Percentiles rank a stretch among this genome's conserved stretches.
These are phyloP conservation scores for Hydrozoanthus tunicans DNA, from an alignment of 64 coral and sea anemone species.

Conservation along the genomic window DNA sequence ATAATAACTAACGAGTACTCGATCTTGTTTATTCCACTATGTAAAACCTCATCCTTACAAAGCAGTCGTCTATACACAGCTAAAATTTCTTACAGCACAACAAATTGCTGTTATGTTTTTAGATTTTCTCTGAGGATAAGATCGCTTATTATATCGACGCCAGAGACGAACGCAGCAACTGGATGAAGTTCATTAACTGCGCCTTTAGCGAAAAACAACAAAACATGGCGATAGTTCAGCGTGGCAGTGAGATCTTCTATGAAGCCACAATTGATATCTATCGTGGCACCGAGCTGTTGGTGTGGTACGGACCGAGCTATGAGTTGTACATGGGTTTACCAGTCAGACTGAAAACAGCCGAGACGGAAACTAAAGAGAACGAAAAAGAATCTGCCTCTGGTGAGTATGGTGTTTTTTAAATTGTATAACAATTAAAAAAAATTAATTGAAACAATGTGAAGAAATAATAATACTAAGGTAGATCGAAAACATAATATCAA, in stretches of 20 bases:
- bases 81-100: no score
- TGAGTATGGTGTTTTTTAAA: neutral
- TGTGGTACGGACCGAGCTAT: slow-evolving; percentile 81
- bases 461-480: neutral
- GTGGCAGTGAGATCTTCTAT: slow-evolving; percentile 76
- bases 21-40: no score
- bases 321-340: slow-evolving; percentile 78
- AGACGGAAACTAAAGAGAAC: slow-evolving; percentile 27
- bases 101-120: neutral
- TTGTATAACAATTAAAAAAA: neutral
- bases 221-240: slow-evolving; percentile 81
- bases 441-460: neutral
- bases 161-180: slow-evolving; percentile 68
- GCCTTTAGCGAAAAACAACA: slow-evolving; percentile 63
- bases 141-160: slow-evolving; percentile 79
- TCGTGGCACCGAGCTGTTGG: slow-evolving; percentile 67
- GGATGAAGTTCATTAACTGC: slow-evolving; percentile 94
- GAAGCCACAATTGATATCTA: slow-evolving; percentile 66
- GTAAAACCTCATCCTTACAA: no score
- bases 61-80: no score
- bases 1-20: no score
- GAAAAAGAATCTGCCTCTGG: neutral
- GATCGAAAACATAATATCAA: neutral
- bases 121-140: slow-evolving; percentile 75
- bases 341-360: slow-evolving; percentile 12